phyloP scores from a whole-genome alignment of 2,888 invertebrate species.

The Hydrotaea cyrtoneurina region DNA sequence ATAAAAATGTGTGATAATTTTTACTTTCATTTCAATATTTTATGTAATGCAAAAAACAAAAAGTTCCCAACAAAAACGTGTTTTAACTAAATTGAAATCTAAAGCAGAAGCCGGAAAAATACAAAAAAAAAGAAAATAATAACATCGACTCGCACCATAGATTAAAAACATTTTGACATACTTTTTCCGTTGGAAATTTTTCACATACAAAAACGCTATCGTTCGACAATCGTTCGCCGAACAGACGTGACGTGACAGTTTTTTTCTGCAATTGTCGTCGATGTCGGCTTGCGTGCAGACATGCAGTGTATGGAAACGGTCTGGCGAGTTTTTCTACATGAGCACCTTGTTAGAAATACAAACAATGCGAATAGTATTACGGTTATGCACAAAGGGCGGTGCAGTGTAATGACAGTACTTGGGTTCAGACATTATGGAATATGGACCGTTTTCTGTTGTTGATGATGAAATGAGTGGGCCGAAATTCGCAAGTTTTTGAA shows the following conservation, averaged over 20 bases:
- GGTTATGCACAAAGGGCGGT: background rate
- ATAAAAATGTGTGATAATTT: constrained; percentile 56
- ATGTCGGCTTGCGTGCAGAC: constrained; percentile 64
- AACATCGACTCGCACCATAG: constrained; percentile 41
- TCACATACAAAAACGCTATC: constrained; percentile 12
- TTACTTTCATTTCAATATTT: constrained; percentile 64
- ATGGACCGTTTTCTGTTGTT: too few relatives aligned
- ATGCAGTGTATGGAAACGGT: constrained; percentile 52
- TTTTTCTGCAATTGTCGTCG: constrained; percentile 11
- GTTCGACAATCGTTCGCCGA: background rate
- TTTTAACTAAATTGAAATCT: constrained; percentile 66
- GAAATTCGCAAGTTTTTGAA: too few relatives aligned
- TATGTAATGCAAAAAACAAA: constrained; percentile 14
- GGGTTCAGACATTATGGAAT: background rate
- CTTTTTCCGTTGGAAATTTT: constrained; percentile 57
- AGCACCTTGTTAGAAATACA: constrained; percentile 62
- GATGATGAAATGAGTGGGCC: too few relatives aligned
- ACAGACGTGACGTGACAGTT: constrained; percentile 38
- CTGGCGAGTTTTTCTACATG: constrained; percentile 57
- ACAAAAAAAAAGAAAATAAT: too few relatives aligned
- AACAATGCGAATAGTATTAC: background rate
- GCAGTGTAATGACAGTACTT: background rate
- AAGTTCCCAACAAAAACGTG: background rate
- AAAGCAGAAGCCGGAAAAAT: constrained; percentile 36
- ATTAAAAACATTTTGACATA: constrained; percentile 67